A percentile compares a stretch with the other conserved stretches of the same genome.
phyloP scores from a whole-genome alignment of 2,888 invertebrate genomes.

The Leucophenga montana region DNA sequence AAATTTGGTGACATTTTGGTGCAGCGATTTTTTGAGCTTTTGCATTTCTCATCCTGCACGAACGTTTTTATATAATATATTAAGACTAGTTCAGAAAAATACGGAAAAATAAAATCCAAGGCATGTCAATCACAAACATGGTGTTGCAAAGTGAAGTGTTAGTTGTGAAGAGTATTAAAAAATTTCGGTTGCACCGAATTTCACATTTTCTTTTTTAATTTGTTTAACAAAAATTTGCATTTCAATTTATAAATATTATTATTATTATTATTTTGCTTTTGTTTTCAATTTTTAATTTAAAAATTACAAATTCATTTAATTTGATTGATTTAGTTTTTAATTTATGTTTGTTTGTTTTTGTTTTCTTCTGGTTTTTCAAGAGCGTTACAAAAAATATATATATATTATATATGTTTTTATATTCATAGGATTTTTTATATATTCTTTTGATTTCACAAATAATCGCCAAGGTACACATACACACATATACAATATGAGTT shows the following conservation, averaged over 20 bases:
- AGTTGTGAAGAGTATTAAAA: too few relatives aligned
- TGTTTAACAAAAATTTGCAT: slow-evolving; percentile 4
- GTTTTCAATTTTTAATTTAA: background rate
- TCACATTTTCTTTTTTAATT: background rate
- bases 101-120: too few relatives aligned
- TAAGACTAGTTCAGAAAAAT: too few relatives aligned
- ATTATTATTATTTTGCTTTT: background rate
- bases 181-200: background rate
- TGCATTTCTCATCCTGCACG: too few relatives aligned
- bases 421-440: background rate
- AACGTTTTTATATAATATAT: too few relatives aligned
- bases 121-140: too few relatives aligned
- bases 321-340: slow-evolving; percentile 15
- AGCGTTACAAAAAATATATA: slow-evolving; percentile 27
- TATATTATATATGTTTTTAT: background rate
- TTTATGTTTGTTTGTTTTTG: background rate
- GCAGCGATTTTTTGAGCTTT: too few relatives aligned
- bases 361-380: slow-evolving; percentile 8
- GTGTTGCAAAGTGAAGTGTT: too few relatives aligned
- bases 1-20: too few relatives aligned
- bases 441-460: slow-evolving; percentile 14
- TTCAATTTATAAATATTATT: background rate
- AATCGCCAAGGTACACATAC: slow-evolving; percentile 23
- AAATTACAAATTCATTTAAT: background rate
- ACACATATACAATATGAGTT: slow-evolving; percentile 24